Evolutionary conservation across 2,797 vertebrate species (phyloP).

Genomic region (Propithecus deckenii): DNA sequence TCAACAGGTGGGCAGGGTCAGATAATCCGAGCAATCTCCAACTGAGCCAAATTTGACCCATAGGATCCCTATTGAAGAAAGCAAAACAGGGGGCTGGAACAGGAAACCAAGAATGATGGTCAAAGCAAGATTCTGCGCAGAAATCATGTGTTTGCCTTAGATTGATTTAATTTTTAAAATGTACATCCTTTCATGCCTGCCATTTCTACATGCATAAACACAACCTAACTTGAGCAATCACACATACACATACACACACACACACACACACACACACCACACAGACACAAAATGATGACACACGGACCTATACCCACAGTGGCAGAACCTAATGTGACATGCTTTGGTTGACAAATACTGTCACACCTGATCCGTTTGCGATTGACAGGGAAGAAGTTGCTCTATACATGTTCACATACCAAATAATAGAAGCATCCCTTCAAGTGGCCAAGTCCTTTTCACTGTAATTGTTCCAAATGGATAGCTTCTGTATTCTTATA

Average conservation of each 20-base stretch:
- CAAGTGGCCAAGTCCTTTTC: neutral
- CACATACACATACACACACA: neutral
- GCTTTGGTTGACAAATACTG: constrained; percentile 1
- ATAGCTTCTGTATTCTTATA: constrained; percentile 1
- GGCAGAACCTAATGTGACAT: neutral
- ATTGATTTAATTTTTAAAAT: neutral
- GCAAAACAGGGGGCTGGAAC: neutral
- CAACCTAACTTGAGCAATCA: neutral
- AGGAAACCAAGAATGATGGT: neutral
- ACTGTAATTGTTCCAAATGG: neutral
- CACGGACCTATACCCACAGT: neutral
- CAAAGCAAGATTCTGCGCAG: neutral
- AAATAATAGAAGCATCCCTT: constrained; percentile 10
- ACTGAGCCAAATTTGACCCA: neutral
- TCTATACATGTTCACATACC: neutral
- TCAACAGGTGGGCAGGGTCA: neutral
- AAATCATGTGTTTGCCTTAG: neutral
- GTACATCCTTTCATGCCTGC: neutral
- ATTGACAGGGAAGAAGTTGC: neutral
- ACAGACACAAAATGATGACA: constrained; percentile 25
- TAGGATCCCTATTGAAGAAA: neutral
- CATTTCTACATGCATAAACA: neutral
- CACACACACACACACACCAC: neutral
- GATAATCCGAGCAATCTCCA: constrained; percentile 20
- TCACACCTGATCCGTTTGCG: neutral